Percentiles rank a stretch among this genome's conserved stretches.
Conservation (phyloP, 2,113 vertebrate species). For the Bos javanicus region DNA sequence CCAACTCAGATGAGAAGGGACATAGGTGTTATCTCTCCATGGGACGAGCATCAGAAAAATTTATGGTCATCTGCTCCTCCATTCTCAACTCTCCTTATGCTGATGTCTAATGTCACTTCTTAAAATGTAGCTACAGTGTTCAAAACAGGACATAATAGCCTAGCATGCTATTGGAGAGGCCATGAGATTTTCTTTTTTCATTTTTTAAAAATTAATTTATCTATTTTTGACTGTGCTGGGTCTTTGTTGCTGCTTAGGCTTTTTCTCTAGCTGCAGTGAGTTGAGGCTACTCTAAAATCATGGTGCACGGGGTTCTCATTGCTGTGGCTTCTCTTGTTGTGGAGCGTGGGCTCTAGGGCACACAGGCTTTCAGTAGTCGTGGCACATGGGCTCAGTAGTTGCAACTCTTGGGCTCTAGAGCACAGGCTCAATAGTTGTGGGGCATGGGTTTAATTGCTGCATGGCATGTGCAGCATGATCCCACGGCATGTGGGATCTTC, state of each 20-base stretch:
- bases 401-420: neutral
- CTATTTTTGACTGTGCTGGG: neutral
- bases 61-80: neutral
- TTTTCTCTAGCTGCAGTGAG: neutral
- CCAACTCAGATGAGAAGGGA: neutral
- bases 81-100: neutral
- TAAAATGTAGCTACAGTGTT: neutral
- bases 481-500: neutral
- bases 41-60: neutral
- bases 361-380: neutral
- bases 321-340: neutral
- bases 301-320: fast-evolving
- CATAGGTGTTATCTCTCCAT: neutral
- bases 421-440: neutral
- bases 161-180: neutral
- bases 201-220: neutral
- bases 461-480: neutral
- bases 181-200: neutral
- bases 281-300: neutral
- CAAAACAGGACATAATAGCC: neutral
- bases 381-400: neutral
- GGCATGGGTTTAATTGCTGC: neutral
- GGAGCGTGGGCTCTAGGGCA: neutral
- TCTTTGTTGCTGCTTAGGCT: neutral
- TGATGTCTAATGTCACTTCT: slow-evolving; percentile 15